Base-by-base conservation (phyloP, 2,888 invertebrate genomes). In the Hyposoter dolosus region DNA sequence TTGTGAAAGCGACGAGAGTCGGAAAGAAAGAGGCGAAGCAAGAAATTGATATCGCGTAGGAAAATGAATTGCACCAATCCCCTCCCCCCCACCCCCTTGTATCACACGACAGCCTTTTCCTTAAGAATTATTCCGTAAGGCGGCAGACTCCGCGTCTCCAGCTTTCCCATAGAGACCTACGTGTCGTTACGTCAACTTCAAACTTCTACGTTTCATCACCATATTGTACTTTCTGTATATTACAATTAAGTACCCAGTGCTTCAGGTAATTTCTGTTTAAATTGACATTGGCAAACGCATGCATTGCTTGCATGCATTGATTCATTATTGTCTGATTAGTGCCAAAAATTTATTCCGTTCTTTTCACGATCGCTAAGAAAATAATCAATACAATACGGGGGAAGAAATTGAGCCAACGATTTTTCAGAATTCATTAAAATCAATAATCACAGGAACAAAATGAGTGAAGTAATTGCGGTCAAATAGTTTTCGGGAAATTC, bases 11-110 rank as follows among this genome's bases (percentile, higher is more conserved):
- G 89, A 84, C 85, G 90, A 88, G 88, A 84, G 79, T 69, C 69
- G 75, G 79, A 88, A 88, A 91, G 89, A 90, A 91, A 89, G 91
- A 92, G 92, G 88, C 90, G 92, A 94, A 93, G 93, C 93, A 94
- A 94, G 94, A 93, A 94, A 94, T 94, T 94, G 94, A 94, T 94
- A 94, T 93, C 92, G 94, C 93, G 93, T 92, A 93, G 91, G 93
- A 94, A 93, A 94, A 94, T 94, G 94, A 94, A 94, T 94, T 94
- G 93, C 93, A 91, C 91, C 91, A 35, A 91, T 91, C 90, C 19
- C 35, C 35, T 9, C 84, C 86, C 56, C 12, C 12, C 12, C 12
- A 17, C 17, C 0, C 50, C 60, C 15, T 23, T 12, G 56, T 23
- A 12, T 3, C 66, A 9, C 45, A 45, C 60, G 77, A 82, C 82